Base-by-base conservation (phyloP, 1,140 invertebrate species). In the Maniola jurtina region DNA sequence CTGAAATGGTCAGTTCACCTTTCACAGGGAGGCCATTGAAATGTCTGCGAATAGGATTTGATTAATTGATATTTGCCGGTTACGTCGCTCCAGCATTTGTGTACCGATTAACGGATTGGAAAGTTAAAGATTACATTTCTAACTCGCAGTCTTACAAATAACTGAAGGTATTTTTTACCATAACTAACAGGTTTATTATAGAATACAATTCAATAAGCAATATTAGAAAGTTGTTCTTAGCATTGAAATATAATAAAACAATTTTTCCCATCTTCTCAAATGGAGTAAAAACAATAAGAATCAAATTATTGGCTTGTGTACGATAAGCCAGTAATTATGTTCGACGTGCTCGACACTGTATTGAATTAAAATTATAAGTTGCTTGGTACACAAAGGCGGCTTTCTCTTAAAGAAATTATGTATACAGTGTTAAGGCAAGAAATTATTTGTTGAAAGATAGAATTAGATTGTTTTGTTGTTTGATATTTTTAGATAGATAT, bases 21-120 rank as follows among this genome's bases (percentile, higher is more conserved):
- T 93, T 94, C 0, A 98, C 96, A 55, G 96, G 94, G 75, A 96
- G 94, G 7, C 96, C 97, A 86, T 97, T 91, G 70, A 89, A 90
- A 72, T 91, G 88, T 54, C 91, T 91, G 71, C 7, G 13, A 11
- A 45, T 45, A 45, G 13, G 13, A 45, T 45, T 13, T 45, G 13
- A 45, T 45, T 25, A 25, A 25, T 25, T 25, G 25, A 25, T 25
- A 25, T 25, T 25, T 25, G 25, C 25, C 25, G 25, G 25, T 25
- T 25, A 25, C 25, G 4, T 25, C 25, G 25, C 4, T 25, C 25
- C 25, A 4, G 25, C 25, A 25, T 25, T 2, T 25, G 1, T 25
- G 25, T 25, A 25, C 25, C 25, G 25, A 25, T 25, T 25, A 25
- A 25, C 1, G 1, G 25, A 25, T 25, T 25, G 1, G 25, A 25